Evolutionary conservation across 2,888 invertebrate genomes (phyloP).

Genomic region (Sarcophaga variegata): DNA sequence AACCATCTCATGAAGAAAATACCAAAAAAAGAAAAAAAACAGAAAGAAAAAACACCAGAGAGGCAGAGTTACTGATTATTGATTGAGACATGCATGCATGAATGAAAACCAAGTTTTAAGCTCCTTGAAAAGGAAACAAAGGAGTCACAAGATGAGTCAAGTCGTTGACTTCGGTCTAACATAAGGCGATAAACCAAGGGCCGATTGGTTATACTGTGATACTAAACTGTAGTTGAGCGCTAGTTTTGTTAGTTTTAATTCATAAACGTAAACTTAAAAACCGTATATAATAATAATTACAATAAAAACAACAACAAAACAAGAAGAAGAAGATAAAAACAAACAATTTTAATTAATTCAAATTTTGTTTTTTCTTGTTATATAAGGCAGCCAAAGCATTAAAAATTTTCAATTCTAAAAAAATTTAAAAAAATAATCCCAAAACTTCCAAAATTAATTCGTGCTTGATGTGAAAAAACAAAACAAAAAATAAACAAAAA

Average conservation of each 20-base stretch:
- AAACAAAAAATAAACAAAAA: too few species aligned
- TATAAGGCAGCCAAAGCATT: constrained; percentile 59
- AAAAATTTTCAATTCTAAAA: constrained; percentile 24
- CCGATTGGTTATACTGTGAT: constrained; percentile 77
- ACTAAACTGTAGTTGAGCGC: constrained; percentile 80
- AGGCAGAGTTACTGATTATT: constrained; percentile 32
- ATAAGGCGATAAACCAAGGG: not conserved
- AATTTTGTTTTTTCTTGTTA: constrained; percentile 48
- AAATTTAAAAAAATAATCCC: constrained; percentile 48
- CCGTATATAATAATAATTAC: not conserved
- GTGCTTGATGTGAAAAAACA: constrained; percentile 34
- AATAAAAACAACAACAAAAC: constrained; percentile 30
- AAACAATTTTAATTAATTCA: constrained; percentile 23
- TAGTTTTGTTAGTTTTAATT: constrained; percentile 75
- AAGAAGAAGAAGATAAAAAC: not conserved
- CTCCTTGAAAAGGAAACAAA: constrained; percentile 23
- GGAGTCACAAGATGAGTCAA: constrained; percentile 49
- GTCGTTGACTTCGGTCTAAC: constrained; percentile 30
- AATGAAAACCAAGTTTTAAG: constrained; percentile 58
- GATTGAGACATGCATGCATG: constrained; percentile 27
- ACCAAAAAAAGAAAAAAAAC: constrained; percentile 73
- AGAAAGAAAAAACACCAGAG: constrained; percentile 48
- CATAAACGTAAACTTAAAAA: constrained; percentile 53
- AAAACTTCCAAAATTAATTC: constrained; percentile 62
- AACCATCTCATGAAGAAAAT: constrained; percentile 71